Evolutionary conservation across 2,888 invertebrate genomes (phyloP).

Genomic region (Mystacides longicornis): DNA sequence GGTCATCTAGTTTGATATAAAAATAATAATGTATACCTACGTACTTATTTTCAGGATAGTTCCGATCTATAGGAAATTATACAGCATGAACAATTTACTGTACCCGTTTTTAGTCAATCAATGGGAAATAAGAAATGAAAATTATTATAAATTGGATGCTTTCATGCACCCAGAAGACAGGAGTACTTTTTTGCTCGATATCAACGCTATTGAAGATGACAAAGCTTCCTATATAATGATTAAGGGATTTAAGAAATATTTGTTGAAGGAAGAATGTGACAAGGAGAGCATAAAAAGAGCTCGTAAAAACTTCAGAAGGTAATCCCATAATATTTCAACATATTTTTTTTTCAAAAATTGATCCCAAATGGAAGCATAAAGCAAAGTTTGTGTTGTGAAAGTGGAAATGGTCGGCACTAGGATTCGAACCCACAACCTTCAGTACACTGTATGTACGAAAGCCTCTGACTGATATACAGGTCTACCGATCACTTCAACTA

Average conservation of each 20-base stretch:
- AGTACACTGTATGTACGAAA: no score
- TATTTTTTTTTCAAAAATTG: no score
- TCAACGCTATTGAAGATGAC: not conserved
- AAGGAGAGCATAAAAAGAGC: not conserved
- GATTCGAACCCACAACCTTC: no score
- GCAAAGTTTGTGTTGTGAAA: no score
- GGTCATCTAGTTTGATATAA: not conserved
- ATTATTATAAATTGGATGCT: slow-evolving; percentile 28
- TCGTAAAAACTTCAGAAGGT: not conserved
- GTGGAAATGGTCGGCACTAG: no score
- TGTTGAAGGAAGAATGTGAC: slow-evolving; percentile 15
- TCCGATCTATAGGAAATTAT: slow-evolving; percentile 48
- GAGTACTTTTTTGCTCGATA: slow-evolving; percentile 8
- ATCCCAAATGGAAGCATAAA: no score
- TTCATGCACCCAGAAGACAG: slow-evolving; percentile 11
- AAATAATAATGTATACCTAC: not conserved
- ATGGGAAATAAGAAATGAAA: slow-evolving; percentile 47
- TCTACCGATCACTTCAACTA: no score
- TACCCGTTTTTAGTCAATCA: slow-evolving; percentile 49
- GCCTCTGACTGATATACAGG: no score
- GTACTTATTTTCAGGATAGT: slow-evolving; percentile 41
- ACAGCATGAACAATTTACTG: slow-evolving; percentile 44
- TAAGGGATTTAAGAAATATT: slow-evolving; percentile 17
- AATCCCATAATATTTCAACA: no score
- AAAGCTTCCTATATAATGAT: not conserved